Percentiles rank a stretch among this genome's conserved stretches.
These are phyloP conservation scores for Solea senegalensis DNA, from an alignment of 2,113 vertebrate species.

Conservation along the genomic window DNA sequence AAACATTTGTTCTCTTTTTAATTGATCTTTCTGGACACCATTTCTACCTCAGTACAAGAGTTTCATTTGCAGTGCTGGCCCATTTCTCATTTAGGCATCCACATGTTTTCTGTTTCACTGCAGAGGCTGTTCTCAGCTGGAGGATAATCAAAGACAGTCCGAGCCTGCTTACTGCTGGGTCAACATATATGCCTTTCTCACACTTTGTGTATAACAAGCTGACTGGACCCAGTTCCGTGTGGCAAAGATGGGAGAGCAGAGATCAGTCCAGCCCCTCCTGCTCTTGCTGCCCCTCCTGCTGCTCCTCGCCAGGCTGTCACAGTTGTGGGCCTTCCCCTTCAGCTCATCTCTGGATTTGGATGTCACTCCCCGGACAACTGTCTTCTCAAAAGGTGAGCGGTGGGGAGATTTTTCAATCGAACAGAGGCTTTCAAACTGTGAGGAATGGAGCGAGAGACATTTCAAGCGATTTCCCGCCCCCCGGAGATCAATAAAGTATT, in stretches of 20 bases:
- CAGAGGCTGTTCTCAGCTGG: conserved; percentile 48
- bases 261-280: conserved; percentile 26
- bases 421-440: neutral
- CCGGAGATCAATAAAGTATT: no score
- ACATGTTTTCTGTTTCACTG: conserved; percentile 28
- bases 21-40: neutral
- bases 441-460: neutral
- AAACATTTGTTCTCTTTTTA: conserved; percentile 3
- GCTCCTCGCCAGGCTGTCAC: conserved; percentile 44
- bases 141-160: conserved; percentile 51
- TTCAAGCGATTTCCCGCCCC: no score
- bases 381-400: conserved; percentile 76
- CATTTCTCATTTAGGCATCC: conserved; percentile 2
- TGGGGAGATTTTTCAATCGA: neutral
- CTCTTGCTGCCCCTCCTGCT: conserved; percentile 53
- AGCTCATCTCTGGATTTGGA: conserved; percentile 79
- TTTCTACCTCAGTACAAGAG: no score
- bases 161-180: conserved; percentile 18
- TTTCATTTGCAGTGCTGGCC: neutral
- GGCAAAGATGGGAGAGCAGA: conserved; percentile 60
- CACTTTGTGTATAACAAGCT: conserved; percentile 12
- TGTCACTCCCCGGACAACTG: conserved; percentile 78
- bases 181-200: conserved; percentile 8
- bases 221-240: conserved; percentile 22
- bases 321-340: conserved; percentile 79